Conservation (phyloP, 2,888 invertebrate species). For the Catocala fraxini region DNA sequence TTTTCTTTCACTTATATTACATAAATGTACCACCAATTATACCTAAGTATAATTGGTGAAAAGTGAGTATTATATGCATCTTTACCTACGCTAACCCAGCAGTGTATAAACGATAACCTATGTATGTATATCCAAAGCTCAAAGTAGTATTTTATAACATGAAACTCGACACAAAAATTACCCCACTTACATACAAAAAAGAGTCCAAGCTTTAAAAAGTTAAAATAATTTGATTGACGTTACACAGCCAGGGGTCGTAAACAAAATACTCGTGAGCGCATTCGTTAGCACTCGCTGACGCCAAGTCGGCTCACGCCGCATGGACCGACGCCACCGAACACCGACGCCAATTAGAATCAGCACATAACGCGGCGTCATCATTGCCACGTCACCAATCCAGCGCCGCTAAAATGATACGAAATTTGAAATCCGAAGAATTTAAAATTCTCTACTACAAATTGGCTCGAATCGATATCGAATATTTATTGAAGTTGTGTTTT, state of each 20-base stretch:
- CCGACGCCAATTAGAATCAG: constrained; percentile 75
- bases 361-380: constrained; percentile 63
- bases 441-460: background rate
- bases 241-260: constrained; percentile 41
- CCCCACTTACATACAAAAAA: background rate
- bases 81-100: no score
- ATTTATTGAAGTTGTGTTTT: no score
- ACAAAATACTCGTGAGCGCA: constrained; percentile 61
- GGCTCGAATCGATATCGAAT: no score
- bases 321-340: constrained; percentile 74
- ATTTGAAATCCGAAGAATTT: background rate
- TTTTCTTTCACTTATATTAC: no score
- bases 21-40: no score
- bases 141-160: no score
- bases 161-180: background rate
- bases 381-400: constrained; percentile 43
- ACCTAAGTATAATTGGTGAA: no score
- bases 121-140: no score
- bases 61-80: no score
- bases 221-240: constrained; percentile 15
- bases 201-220: background rate
- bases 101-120: no score
- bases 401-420: constrained; percentile 48
- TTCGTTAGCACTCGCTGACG: constrained; percentile 52
- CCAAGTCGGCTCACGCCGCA: constrained; percentile 51